Base-by-base conservation (phyloP, 2,888 invertebrate species). In the Cephus pulcher region DNA sequence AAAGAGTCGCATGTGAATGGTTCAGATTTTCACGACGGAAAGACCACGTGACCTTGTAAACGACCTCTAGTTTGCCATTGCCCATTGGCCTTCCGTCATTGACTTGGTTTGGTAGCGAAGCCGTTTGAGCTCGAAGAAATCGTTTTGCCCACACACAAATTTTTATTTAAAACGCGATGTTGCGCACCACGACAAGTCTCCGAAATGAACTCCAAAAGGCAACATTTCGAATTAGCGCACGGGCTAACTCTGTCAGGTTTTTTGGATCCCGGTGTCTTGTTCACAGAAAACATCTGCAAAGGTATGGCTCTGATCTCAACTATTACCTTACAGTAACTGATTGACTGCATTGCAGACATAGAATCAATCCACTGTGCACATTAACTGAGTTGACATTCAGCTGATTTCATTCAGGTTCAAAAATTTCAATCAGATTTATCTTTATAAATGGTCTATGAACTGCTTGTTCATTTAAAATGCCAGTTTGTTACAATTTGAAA, bases 191-290 rank as follows among this genome's bases (percentile, higher is more conserved):
- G 88, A 92, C 94, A 89, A 73, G 75, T 71, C 91, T 93, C 91
- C 94, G 95, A 93, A 94, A 94, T 91, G 94, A 94, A 91, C 90
- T 94, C 83, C 87, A 95, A 84, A 94, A 93, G 89, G 93, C 93
- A 88, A 91, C 93, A 85, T 89, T 95, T 73, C 93, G 93, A 90
- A 94, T 93, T 92, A 92, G 93, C 87, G 88, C 93, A 82, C 92
- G 94, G 87, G 90, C 91, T 82, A 94, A 94, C 91, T 89, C 92
- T 84, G 90, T 93, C 82, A 93, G 94, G 92, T 94, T 93, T 91
- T 85, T 94, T 84, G 93, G 93, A 84, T 93, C 94, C 83, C 94
- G 95, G 92, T 93, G 94, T 90, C 90, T 93, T 56, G 23, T 23
- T 82, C 94, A 93, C 92, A 94, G 94, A 91, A 94, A 93, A 92